Evolutionary conservation across 2,888 invertebrate genomes (phyloP).

Genomic region (Tholera decimalis): DNA sequence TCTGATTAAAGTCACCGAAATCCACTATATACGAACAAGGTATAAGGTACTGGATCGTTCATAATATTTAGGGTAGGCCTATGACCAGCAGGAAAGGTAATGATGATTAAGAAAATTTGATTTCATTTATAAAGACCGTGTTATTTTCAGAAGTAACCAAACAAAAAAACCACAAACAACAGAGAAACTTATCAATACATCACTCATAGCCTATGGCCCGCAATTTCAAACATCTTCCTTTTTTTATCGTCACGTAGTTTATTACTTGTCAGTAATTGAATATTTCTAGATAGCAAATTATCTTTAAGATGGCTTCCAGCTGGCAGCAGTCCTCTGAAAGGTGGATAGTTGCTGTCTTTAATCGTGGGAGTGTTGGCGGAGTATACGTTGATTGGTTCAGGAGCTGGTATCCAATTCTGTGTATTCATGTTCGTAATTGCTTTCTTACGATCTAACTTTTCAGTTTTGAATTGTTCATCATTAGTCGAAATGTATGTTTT

Average conservation of each 20-base stretch:
- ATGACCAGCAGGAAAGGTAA: too few relatives aligned
- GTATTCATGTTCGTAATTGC: slow-evolving; percentile 74
- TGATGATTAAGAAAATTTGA: neutral
- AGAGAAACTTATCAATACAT: slow-evolving; percentile 25
- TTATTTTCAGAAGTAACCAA: slow-evolving; percentile 16
- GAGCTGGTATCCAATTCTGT: slow-evolving; percentile 67
- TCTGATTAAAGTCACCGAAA: too few relatives aligned
- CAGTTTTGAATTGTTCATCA: slow-evolving; percentile 70
- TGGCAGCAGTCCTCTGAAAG: slow-evolving; percentile 51
- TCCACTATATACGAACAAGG: too few relatives aligned
- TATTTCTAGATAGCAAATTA: slow-evolving; percentile 67
- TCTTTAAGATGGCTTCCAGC: slow-evolving; percentile 58
- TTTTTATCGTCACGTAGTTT: slow-evolving; percentile 79
- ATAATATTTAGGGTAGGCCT: too few relatives aligned
- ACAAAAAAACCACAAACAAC: slow-evolving; percentile 38
- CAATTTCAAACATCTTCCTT: slow-evolving; percentile 84
- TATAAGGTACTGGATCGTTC: too few relatives aligned
- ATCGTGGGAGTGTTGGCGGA: slow-evolving; percentile 38
- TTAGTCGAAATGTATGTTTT: slow-evolving; percentile 70
- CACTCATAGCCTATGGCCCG: slow-evolving; percentile 79
- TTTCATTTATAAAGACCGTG: neutral
- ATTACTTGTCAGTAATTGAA: slow-evolving; percentile 70
- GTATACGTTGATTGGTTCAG: slow-evolving; percentile 62
- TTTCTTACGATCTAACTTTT: slow-evolving; percentile 76
- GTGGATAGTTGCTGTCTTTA: slow-evolving; percentile 56